Evolutionary conservation across 2,113 vertebrate species (phyloP).

Genomic region (Oncorhynchus gorbuscha): DNA sequence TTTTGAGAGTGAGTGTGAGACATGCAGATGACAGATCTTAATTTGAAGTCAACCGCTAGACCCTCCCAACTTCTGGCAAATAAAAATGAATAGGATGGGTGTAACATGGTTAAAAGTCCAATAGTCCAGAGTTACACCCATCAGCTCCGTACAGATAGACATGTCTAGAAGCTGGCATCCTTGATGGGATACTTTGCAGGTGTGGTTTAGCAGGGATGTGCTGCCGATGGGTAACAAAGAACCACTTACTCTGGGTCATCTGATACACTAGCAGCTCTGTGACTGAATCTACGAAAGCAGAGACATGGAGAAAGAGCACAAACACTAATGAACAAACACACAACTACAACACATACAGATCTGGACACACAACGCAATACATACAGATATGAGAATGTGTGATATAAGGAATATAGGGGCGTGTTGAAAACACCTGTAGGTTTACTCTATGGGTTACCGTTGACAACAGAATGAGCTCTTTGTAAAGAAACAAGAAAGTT

Average conservation of each 20-base stretch:
- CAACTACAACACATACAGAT: background rate
- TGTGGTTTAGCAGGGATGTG: constrained; percentile 1
- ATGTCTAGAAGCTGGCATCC: background rate
- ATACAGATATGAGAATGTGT: background rate
- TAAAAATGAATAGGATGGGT: background rate
- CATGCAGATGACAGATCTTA: background rate
- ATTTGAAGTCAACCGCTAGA: constrained; percentile 6
- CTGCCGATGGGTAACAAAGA: constrained; percentile 8
- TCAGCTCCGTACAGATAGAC: background rate
- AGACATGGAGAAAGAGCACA: constrained; percentile 63
- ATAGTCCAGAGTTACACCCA: background rate
- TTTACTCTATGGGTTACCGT: background rate
- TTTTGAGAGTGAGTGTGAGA: background rate
- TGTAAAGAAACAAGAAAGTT: background rate
- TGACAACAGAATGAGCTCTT: background rate
- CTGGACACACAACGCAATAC: background rate
- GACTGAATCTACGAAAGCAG: constrained; percentile 87
- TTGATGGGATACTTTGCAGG: background rate
- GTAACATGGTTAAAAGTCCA: background rate
- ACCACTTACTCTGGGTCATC: constrained; percentile 93
- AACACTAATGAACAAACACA: constrained; percentile 47
- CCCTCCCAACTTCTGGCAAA: background rate
- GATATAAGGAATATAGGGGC: background rate
- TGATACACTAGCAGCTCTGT: constrained; percentile 85
- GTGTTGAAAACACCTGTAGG: background rate